Percentiles rank a stretch among this genome's conserved stretches.
These are phyloP conservation scores for Bombus superbus DNA, from an alignment of 1,140 invertebrate species.

Conservation along the genomic window DNA sequence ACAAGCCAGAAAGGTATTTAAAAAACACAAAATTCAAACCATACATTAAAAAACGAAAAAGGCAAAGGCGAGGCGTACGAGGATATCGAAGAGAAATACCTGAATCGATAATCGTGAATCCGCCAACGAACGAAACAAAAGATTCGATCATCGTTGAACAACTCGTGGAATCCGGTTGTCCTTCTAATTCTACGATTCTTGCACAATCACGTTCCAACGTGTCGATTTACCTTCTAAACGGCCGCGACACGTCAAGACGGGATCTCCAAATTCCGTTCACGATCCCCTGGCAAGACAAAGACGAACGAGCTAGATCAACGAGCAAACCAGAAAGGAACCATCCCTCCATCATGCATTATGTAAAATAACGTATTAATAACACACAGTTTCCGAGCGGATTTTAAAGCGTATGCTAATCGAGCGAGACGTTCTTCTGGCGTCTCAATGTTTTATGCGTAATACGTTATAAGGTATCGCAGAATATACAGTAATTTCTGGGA, in stretches of 20 bases:
- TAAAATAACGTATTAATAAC: constrained; percentile 59
- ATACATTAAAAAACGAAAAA: background rate
- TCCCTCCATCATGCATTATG: constrained; percentile 55
- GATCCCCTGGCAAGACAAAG: constrained; percentile 22
- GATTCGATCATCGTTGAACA: constrained; percentile 12
- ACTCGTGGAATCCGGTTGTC: constrained; percentile 43
- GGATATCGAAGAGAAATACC: background rate
- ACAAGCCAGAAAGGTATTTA: no score
- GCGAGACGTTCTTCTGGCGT: background rate
- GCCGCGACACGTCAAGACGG: background rate
- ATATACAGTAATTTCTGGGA: background rate
- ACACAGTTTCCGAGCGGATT: constrained; percentile 32
- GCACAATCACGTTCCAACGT: constrained; percentile 2
- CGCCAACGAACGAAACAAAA: constrained; percentile 1
- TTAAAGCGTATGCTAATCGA: constrained; percentile 50
- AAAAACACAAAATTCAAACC: background rate
- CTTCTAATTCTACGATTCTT: constrained; percentile 30
- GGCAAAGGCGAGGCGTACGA: no score
- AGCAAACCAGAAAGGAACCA: background rate
- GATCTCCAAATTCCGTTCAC: constrained; percentile 48
- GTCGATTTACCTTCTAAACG: constrained; percentile 22
- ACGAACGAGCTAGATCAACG: constrained; percentile 39
- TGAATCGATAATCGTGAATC: background rate
- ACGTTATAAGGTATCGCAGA: background rate
- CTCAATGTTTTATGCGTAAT: background rate